A percentile compares a stretch with the other conserved stretches of the same genome.
phyloP scores from a whole-genome alignment of 37 sponge, comb jelly and placozoan species.

The Eunapius fragilis region DNA sequence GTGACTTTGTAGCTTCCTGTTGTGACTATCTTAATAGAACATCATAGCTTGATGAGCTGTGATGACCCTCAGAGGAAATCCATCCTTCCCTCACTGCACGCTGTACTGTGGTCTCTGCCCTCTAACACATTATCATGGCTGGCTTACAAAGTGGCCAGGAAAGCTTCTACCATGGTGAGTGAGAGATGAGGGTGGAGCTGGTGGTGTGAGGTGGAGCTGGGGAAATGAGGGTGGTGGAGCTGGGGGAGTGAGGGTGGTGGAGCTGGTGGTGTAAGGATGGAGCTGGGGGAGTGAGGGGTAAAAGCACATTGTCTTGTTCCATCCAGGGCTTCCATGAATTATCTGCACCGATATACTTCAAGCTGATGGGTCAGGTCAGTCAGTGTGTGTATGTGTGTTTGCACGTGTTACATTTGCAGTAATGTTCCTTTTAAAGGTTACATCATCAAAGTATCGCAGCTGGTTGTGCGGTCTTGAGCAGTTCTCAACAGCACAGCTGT shows the following conservation, averaged over 20 bases:
- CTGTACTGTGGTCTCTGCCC: conserved; percentile 20
- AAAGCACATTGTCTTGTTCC: neutral
- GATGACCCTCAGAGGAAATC: neutral
- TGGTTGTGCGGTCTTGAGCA: conserved; percentile 49
- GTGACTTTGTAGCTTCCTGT: conserved; percentile 36
- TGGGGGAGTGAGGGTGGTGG: neutral
- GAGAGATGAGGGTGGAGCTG: neutral
- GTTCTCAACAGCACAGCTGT: conserved; percentile 52
- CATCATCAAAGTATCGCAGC: conserved; percentile 34
- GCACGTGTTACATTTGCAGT: neutral
- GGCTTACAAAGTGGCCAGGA: conserved; percentile 63
- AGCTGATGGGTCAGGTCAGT: conserved; percentile 23
- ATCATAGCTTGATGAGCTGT: conserved; percentile 18
- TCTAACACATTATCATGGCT: conserved; percentile 39
- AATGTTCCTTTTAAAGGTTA: conserved; percentile 12
- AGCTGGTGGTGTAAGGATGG: neutral
- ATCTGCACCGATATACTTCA: conserved; percentile 44
- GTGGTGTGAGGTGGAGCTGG: too few relatives aligned
- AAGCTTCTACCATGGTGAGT: conserved; percentile 62
- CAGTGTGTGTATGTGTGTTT: neutral
- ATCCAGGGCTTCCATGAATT: conserved; percentile 62
- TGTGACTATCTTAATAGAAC: conserved; percentile 51
- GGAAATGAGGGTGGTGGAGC: neutral
- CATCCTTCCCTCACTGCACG: conserved; percentile 33
- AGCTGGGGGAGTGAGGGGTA: neutral